Base-by-base conservation (phyloP, 2,888 invertebrate genomes). In the Aplocera efformata region DNA sequence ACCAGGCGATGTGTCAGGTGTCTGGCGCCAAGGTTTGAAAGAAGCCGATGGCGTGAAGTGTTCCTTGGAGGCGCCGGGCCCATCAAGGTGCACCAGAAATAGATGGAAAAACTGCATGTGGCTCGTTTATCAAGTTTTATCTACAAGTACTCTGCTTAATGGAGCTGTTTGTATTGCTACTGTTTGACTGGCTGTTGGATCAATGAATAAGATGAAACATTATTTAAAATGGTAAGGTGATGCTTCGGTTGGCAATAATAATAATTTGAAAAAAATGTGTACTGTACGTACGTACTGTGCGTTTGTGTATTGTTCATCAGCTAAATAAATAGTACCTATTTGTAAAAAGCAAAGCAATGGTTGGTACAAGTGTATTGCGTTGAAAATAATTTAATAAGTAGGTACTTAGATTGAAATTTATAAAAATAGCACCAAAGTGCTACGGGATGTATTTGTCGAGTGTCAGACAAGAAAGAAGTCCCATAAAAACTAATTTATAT, bases 71-170 rank as follows among this genome's bases (percentile, higher is more conserved):
- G 67, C 70, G 72, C 71, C 67, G 70, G 67, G 63, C 61, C 59
- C 65, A 66, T 63, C 67, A 64, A 67, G 20, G 52, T 52, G 54
- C 44, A 58, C 67, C 68, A 59, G 63, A 74, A 80, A 82, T 82
- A 81, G 79, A 68, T 42, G 66, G 70, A 78, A 81, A 81, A 82
- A 79, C 72, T 75, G 75, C 76, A 79, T 73, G 65, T 75, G 79
- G 69, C 67, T 60, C 60, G 48, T 57, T 67, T 77, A 79, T 76
- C 75, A 63, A 46, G 41, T 45, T 50, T 59, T 60, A 58, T 56
- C 61, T 54, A 56, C 34, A 52, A 49, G 46, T 50, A 53, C 36
- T 34, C 38, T 36, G 42, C 39, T 50, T 71, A 69, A 69, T 71
- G 65, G 59, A 56, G 47, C 49, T 61, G 57, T 56, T 58, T 53